These are phyloP conservation scores for Scomber scombrus DNA, from an alignment of 2,113 vertebrate genomes.

Conservation along the genomic window DNA sequence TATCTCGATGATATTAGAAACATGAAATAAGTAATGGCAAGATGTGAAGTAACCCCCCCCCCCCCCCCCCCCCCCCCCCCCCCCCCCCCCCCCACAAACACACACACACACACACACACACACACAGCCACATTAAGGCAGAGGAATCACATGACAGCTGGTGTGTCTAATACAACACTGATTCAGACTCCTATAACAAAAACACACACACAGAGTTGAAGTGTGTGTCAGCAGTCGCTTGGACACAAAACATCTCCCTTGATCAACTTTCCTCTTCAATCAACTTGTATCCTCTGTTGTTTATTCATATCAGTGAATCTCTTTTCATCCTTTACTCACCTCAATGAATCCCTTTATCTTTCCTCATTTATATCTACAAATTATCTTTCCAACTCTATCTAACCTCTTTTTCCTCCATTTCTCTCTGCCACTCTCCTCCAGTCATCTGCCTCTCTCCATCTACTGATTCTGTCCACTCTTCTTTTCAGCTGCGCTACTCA, in stretches of 20 bases:
- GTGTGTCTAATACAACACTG: background rate
- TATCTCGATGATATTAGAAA: background rate
- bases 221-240: background rate
- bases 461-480: conserved; percentile 21
- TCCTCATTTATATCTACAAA: conserved; percentile 49
- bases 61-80: too few species aligned
- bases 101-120: background rate
- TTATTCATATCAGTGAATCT: conserved; percentile 22
- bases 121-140: background rate
- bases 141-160: background rate
- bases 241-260: conserved; percentile 8
- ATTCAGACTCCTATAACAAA: too few species aligned
- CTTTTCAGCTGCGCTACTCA: conserved; percentile 51
- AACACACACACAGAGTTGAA: background rate
- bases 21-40: background rate
- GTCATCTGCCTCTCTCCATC: conserved; percentile 30
- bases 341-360: conserved; percentile 29
- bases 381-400: conserved; percentile 31
- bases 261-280: conserved; percentile 3
- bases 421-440: conserved; percentile 28
- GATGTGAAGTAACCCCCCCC: background rate
- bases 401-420: conserved; percentile 39
- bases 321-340: conserved; percentile 21
- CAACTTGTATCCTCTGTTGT: background rate
- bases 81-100: too few species aligned